These are phyloP conservation scores for Nysson spinosus DNA, from an alignment of 2,888 invertebrate genomes.

Conservation along the genomic window DNA sequence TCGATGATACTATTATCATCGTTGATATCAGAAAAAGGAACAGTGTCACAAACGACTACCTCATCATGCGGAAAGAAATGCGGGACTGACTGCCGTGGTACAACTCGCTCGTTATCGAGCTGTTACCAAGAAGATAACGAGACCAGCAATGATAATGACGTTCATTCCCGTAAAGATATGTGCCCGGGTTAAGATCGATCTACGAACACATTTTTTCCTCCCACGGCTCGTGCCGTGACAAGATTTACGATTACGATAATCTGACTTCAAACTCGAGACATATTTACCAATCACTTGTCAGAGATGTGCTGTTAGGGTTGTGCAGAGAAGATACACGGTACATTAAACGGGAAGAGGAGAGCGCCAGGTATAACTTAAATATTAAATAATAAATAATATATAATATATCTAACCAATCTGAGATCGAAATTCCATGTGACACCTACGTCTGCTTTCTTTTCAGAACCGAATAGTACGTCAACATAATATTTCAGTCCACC, in stretches of 20 bases:
- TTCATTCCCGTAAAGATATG: constrained; percentile 19
- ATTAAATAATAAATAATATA: too few species aligned
- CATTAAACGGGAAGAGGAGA: too few species aligned
- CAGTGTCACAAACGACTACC: constrained; percentile 13
- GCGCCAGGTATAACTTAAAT: too few species aligned
- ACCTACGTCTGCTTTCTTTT: too few species aligned
- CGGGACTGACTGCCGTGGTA: constrained; percentile 22
- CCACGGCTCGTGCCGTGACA: not conserved
- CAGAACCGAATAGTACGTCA: too few species aligned
- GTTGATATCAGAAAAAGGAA: not conserved
- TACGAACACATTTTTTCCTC: constrained; percentile 1
- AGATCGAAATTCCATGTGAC: too few species aligned
- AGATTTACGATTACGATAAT: not conserved
- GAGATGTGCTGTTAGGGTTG: too few species aligned
- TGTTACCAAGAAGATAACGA: constrained; percentile 28
- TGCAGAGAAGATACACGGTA: too few species aligned
- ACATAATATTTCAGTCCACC: too few species aligned
- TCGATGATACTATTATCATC: constrained; percentile 1
- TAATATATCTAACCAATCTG: too few species aligned
- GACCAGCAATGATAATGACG: constrained; percentile 32
- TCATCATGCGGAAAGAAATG: constrained; percentile 10
- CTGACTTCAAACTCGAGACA: not conserved
- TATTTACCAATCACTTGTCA: too few species aligned
- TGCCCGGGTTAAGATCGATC: constrained; percentile 7
- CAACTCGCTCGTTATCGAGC: constrained; percentile 25